These are phyloP conservation scores for Lethocerus indicus DNA, from an alignment of 1,140 invertebrate genomes.

Conservation along the genomic window DNA sequence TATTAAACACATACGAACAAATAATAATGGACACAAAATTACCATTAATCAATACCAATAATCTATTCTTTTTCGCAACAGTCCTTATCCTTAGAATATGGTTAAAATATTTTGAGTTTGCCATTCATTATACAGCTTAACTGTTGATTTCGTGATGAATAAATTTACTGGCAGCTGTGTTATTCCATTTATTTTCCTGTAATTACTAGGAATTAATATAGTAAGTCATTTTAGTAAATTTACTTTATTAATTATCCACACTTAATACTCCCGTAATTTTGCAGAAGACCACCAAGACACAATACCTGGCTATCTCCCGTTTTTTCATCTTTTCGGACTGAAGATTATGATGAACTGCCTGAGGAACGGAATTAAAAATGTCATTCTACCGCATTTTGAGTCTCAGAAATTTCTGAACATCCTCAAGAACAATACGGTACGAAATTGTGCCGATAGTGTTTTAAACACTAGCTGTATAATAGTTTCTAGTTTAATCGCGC, in stretches of 20 bases:
- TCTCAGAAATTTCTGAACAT: not conserved
- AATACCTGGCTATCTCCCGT: constrained; percentile 46
- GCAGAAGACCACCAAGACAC: constrained; percentile 31
- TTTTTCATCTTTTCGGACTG: constrained; percentile 75
- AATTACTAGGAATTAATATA: no score
- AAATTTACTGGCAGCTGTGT: no score
- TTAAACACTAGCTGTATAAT: not conserved
- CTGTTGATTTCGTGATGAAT: no score
- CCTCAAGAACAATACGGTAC: not conserved
- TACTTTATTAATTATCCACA: not conserved
- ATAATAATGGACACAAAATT: no score
- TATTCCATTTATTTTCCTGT: no score
- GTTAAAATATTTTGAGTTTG: no score
- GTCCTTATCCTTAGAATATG: no score
- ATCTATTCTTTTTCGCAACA: no score
- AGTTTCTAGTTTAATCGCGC: not conserved
- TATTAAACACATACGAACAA: no score
- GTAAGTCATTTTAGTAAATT: not conserved
- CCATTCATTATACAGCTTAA: no score
- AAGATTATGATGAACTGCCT: constrained; percentile 24
- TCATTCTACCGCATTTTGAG: not conserved
- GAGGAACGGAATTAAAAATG: not conserved
- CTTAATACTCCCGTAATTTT: constrained; percentile 17
- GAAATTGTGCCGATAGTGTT: not conserved
- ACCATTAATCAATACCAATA: no score